Conservation (phyloP, 2,113 vertebrate species). For the Empidonax traillii region DNA sequence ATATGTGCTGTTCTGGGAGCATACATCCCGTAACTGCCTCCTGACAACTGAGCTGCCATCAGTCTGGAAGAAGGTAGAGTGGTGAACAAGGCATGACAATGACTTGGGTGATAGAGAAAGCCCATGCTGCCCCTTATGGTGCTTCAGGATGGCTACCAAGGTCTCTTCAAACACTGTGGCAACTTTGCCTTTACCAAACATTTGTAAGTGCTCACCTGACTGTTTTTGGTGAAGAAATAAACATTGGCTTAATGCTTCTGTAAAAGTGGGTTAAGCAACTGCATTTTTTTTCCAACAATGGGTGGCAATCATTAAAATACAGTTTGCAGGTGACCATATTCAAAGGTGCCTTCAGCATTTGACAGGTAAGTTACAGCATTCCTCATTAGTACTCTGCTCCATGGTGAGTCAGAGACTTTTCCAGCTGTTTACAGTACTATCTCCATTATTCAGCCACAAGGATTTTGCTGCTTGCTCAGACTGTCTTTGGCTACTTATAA, state of each 20-base stretch:
- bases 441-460: not conserved
- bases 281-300: not conserved
- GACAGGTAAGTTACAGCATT: not conserved
- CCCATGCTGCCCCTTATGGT: not conserved
- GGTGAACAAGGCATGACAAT: not conserved
- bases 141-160: not conserved
- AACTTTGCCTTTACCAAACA: not conserved
- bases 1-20: not conserved
- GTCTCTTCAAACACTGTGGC: not conserved
- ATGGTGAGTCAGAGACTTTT: not conserved
- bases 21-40: not conserved
- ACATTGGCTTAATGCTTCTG: not conserved
- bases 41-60: not conserved
- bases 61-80: not conserved
- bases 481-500: not conserved
- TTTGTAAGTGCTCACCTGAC: accelerated
- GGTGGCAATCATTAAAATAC: not conserved
- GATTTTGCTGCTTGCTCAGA: not conserved
- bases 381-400: not conserved
- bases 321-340: not conserved
- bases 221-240: not conserved
- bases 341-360: not conserved
- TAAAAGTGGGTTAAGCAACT: not conserved
- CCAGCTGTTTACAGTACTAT: not conserved
- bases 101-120: not conserved